Base-by-base conservation (phyloP, 2,113 vertebrate genomes). In the Chloroceryle aenea region DNA sequence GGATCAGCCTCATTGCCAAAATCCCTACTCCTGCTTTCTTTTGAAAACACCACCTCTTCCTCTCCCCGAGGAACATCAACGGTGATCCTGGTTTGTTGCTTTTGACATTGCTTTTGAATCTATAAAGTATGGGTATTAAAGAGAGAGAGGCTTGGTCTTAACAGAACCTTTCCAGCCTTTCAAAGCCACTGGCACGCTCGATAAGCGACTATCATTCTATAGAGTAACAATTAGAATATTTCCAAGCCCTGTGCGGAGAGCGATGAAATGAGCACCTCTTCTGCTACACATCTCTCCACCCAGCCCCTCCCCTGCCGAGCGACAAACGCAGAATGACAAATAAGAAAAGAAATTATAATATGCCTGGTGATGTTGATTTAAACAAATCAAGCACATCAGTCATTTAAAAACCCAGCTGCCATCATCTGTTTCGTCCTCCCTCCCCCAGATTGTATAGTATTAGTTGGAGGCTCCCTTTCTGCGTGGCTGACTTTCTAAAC, bases 301-400 rank as follows among this genome's bases (percentile, higher is more conserved):
- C 12, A 94, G 83, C 74, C 85, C 94, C 67, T 32, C 95, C 76
- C 40, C 85, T 88, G 84, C 74, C 83, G 96, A 79, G 73, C 69
- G 93, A 53, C 84, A 95, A 90, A 94, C 62, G 77, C 81, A 63
- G 87, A 87, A 77, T 85, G 96, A 95, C 92, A 98, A 96, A 87
- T 89, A 95, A 56, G 63, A 80, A 50, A 76, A 61, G 61, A 95
- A 94, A 96, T 68, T 5, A 93, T 97, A 94, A 86, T 72, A 53
- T 58, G 76, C 83, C 85, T 89, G 40, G 62, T 58, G 82, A 43
- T 59, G 79, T 67, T 79, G 91, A 80, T 56, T 94, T 90, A 90
- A 96, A 94, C 63, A 94, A 81, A 93, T 93, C 83, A 94, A 81
- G 73, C 75, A 80, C 48, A 43, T 87, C 93, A 83, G 66, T 96